phyloP scores from a whole-genome alignment of 2,113 vertebrate genomes.

The Aspiorhynchus laticeps region DNA sequence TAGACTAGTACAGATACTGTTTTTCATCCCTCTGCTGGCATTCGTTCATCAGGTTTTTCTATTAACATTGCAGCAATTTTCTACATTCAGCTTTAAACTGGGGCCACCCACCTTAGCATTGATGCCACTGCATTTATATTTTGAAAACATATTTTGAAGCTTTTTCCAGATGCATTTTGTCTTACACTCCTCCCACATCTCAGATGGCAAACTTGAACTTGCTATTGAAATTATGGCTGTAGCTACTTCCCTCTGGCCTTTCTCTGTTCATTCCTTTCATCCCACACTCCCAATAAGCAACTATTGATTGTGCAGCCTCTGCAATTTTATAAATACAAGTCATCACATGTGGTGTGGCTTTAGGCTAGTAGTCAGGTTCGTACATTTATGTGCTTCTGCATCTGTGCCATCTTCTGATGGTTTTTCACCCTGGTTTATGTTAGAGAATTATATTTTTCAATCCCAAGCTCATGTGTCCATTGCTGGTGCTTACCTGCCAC shows the following conservation, averaged over 20 bases:
- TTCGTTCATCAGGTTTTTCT: not conserved
- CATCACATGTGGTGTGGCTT: conserved; percentile 20
- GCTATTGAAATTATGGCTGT: conserved; percentile 26
- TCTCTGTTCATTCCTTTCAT: conserved; percentile 9
- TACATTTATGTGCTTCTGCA: not conserved
- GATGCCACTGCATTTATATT: not conserved
- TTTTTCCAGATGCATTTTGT: conserved; percentile 25
- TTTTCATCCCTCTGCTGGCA: not conserved
- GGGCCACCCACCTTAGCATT: not conserved
- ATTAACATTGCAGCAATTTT: not conserved
- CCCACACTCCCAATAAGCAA: conserved; percentile 39
- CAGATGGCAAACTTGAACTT: conserved; percentile 16
- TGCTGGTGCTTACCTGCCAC: not conserved
- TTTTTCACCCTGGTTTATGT: not conserved
- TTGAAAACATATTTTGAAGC: not conserved
- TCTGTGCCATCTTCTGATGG: conserved; percentile 5
- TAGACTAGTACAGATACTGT: not conserved
- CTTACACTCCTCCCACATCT: conserved; percentile 27
- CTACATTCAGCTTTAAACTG: not conserved
- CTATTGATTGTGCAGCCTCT: conserved; percentile 27
- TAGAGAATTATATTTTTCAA: not conserved
- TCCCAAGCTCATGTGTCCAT: too few relatives aligned
- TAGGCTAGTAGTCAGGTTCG: not conserved
- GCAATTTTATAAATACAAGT: conserved; percentile 26
- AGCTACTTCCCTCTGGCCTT: conserved; percentile 29